Evolutionary conservation across 2,888 invertebrate genomes (phyloP).

Genomic region (Euplagia quadripunctaria): DNA sequence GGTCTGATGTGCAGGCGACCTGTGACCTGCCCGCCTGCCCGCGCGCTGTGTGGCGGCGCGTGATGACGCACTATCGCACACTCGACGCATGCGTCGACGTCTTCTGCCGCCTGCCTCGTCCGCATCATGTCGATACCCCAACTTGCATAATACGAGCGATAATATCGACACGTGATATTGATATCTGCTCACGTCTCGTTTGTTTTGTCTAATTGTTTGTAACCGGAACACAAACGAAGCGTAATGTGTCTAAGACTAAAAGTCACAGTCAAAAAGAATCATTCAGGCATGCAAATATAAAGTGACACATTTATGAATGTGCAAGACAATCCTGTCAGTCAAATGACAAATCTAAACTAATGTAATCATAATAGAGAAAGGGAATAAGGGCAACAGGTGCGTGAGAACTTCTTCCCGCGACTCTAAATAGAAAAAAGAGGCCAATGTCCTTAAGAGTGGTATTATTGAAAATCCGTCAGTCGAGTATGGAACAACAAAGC

Average conservation of each 20-base stretch:
- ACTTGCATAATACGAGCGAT: constrained; percentile 24
- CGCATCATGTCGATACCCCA: constrained; percentile 20
- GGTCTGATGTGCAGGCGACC: constrained; percentile 76
- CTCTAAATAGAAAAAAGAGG: constrained; percentile 68
- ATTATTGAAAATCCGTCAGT: constrained; percentile 80
- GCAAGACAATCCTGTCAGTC: constrained; percentile 26
- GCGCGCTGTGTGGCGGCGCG: constrained; percentile 45
- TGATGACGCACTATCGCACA: constrained; percentile 69
- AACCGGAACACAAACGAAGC: neutral
- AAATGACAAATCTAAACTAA: constrained; percentile 37
- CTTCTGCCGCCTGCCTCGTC: constrained; percentile 17
- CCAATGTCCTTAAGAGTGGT: constrained; percentile 77
- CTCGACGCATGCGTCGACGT: constrained; percentile 31
- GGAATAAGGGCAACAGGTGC: constrained; percentile 74
- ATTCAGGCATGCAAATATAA: neutral
- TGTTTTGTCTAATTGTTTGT: constrained; percentile 30
- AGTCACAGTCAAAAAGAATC: neutral
- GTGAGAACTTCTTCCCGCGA: constrained; percentile 74
- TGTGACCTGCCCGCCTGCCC: constrained; percentile 70
- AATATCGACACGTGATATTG: constrained; percentile 52
- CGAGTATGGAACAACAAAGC: constrained; percentile 79
- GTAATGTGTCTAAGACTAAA: neutral
- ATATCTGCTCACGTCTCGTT: constrained; percentile 38
- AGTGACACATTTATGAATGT: constrained; percentile 20
- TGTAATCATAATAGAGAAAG: constrained; percentile 45